These are phyloP conservation scores for Coendou prehensilis DNA, from an alignment of 2,797 vertebrate genomes.

Conservation along the genomic window DNA sequence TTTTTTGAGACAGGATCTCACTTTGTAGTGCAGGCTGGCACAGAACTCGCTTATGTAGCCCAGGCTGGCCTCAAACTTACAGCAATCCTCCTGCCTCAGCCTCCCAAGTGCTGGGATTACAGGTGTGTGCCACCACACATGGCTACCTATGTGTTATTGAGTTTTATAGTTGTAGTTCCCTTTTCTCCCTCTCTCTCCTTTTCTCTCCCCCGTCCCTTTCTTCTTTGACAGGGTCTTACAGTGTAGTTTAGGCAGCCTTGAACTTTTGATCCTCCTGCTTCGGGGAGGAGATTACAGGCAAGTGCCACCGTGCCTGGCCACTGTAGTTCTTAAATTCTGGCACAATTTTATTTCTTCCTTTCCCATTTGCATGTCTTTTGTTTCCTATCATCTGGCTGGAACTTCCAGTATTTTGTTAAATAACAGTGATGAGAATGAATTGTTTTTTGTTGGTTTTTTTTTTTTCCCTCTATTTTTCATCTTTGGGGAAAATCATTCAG, in stretches of 20 bases:
- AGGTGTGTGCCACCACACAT: too few species aligned
- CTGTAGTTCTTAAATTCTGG: neutral
- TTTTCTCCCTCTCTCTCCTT: neutral
- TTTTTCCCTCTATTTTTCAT: neutral
- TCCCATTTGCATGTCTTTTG: neutral
- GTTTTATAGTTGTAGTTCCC: neutral
- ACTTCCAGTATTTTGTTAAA: neutral
- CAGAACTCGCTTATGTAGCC: too few species aligned
- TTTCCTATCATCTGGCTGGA: neutral
- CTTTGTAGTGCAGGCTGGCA: too few species aligned
- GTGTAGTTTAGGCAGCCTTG: neutral
- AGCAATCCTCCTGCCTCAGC: too few species aligned
- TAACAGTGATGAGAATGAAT: neutral
- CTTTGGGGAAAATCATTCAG: neutral
- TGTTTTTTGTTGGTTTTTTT: too few species aligned
- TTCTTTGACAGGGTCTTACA: neutral
- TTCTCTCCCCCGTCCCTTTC: neutral
- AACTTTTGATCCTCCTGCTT: neutral
- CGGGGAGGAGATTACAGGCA: neutral
- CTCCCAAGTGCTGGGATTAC: too few species aligned
- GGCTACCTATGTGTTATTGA: neutral
- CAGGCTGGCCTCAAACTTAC: too few species aligned
- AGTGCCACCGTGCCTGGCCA: neutral
- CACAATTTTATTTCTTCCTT: neutral
- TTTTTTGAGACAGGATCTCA: too few species aligned